phyloP scores from a whole-genome alignment of 1,140 invertebrate species.

The Leptinotarsa defecta region DNA sequence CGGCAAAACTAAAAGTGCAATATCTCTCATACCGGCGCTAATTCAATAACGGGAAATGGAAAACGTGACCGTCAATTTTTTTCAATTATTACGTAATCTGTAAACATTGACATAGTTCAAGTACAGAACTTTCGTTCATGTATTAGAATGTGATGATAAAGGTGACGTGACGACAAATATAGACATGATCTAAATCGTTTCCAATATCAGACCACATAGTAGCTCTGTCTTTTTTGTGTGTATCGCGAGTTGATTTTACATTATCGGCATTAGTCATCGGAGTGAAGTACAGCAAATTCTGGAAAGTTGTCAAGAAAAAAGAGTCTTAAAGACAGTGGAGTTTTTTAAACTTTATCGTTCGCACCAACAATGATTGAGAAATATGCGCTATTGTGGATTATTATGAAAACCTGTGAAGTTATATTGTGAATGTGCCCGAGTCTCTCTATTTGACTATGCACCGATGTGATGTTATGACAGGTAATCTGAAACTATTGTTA shows the following conservation, averaged over 20 bases:
- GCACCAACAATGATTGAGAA: too few relatives aligned
- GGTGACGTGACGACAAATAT: background rate
- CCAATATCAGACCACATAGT: background rate
- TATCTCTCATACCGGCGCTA: too few relatives aligned
- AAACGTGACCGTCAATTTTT: conserved; percentile 2
- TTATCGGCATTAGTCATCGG: background rate
- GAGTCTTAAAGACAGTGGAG: too few relatives aligned
- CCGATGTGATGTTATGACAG: too few relatives aligned
- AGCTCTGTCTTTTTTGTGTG: background rate
- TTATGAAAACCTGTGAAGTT: too few relatives aligned
- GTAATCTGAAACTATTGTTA: too few relatives aligned
- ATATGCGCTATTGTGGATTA: too few relatives aligned
- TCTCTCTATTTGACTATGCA: too few relatives aligned
- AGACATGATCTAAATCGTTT: background rate
- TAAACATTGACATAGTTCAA: background rate
- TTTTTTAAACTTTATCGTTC: too few relatives aligned
- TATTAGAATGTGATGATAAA: background rate
- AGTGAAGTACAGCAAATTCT: background rate
- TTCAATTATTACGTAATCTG: background rate
- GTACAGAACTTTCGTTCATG: background rate
- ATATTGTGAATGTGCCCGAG: too few relatives aligned
- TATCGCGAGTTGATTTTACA: background rate
- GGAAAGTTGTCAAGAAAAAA: too few relatives aligned
- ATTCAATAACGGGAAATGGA: background rate
- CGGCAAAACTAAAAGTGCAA: too few relatives aligned